Evolutionary conservation across 1,140 invertebrate species (phyloP), one percentile per base, ranked within the genome.

Genomic region (Laodelphax striatellus): DNA sequence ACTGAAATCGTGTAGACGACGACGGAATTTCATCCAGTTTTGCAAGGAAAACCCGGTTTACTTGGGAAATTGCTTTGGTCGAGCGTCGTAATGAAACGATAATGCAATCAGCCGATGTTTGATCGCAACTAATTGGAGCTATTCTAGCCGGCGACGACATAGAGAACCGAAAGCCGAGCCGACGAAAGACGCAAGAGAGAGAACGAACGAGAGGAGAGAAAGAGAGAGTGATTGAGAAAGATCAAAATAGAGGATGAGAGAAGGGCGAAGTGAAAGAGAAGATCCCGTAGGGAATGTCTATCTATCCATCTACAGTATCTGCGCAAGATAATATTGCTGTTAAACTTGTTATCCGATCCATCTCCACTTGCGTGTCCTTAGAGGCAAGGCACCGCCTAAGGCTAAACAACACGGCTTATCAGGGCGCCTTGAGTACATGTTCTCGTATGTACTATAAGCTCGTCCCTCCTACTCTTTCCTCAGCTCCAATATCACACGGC

Each of bases 221-320:
- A 21, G 53, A 21, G 17, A 22, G 53, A 21, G n/a, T 6, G 53
- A 19, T 19, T 16, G 54, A 13, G 54, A 16, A 24, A 16, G 54
- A 55, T 19, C 6, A 10, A n/a, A n/a, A 31, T 31, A 31, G 4
- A 4, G 28, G 9, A 31, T 31, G 28, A 31, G 28, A n/a, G n/a
- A n/a, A n/a, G n/a, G n/a, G 9, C 28, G 9, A 38, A 11, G 34
- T 38, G 34, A 13, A 38, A 38, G 34, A 38, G 34, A 11, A 38
- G 34, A 38, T 38, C 34, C 34, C 34, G 34, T 38, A 24, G 55
- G 28, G 31, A 22, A 42, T 56, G 43, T 56, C 13, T n/a, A 34
- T 56, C 34, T 56, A 56, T 56, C 55, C 19, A 17, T 56, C 28
- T 34, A 24, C 55, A n/a, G 24, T 31, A 19, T 56, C 43, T 38